Conservation (phyloP, 37 sponge, comb jelly and placozoan species). For the Beroe forskalii region DNA sequence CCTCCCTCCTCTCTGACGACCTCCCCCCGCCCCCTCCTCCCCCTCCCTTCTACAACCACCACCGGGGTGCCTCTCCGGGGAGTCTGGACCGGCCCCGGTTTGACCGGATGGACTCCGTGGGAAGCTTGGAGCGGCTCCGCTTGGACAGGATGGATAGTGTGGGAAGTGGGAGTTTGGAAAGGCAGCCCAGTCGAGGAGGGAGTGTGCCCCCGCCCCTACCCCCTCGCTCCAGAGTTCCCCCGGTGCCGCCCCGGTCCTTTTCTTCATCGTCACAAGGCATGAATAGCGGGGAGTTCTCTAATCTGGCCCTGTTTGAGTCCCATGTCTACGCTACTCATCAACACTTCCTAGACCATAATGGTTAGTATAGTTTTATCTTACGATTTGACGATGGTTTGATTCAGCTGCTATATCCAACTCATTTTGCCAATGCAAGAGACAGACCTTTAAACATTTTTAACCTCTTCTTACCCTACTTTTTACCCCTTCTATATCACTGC, state of each 20-base stretch:
- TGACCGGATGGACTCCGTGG: neutral
- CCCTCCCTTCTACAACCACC: neutral
- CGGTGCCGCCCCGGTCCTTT: neutral
- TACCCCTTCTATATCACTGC: too few species aligned
- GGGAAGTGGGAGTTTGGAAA: neutral
- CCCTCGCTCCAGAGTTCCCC: conserved; percentile 1
- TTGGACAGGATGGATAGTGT: neutral
- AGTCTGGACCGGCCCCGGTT: neutral
- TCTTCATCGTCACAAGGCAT: neutral
- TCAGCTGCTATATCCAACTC: too few species aligned
- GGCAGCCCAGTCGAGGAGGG: neutral
- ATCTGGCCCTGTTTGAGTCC: conserved; percentile 44
- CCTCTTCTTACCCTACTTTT: too few species aligned
- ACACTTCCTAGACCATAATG: neutral
- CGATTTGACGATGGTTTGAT: too few species aligned
- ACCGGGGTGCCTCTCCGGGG: neutral
- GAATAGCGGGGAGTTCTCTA: conserved; percentile 36
- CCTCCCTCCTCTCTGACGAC: conserved; percentile 31
- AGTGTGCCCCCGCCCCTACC: conserved; percentile 28
- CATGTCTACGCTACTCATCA: neutral
- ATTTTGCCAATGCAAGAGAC: too few species aligned
- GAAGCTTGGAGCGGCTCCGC: neutral
- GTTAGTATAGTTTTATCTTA: neutral
- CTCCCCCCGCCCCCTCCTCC: conserved; percentile 27
- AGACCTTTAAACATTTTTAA: too few species aligned